phyloP scores from a whole-genome alignment of 2,797 vertebrate genomes.

The Carduelis carduelis region DNA sequence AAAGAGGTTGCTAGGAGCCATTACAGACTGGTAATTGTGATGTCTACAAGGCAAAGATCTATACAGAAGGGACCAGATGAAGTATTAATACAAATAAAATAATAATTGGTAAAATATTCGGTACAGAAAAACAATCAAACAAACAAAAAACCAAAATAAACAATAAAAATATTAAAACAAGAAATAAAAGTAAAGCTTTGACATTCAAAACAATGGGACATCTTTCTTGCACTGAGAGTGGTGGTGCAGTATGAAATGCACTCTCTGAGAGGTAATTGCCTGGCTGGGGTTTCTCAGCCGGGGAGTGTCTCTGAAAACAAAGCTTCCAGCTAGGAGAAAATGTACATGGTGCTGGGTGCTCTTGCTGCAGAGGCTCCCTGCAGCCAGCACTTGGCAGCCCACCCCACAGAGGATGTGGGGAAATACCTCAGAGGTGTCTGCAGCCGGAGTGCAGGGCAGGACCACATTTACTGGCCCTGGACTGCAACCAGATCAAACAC shows the following conservation, averaged over 20 bases:
- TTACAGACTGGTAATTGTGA: background rate
- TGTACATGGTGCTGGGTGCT: background rate
- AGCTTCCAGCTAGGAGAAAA: slow-evolving; percentile 29
- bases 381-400: background rate
- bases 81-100: background rate
- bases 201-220: background rate
- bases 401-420: background rate
- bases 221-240: background rate
- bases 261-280: slow-evolving; percentile 15
- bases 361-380: background rate
- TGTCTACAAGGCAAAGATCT: background rate
- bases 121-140: background rate
- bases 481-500: background rate
- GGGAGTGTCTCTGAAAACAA: background rate
- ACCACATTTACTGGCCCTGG: background rate
- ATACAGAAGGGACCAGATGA: background rate
- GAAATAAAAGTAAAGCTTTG: background rate
- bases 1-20: background rate
- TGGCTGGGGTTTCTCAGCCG: background rate
- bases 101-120: background rate
- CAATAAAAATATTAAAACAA: background rate
- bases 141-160: background rate
- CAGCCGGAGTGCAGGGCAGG: background rate
- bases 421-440: background rate
- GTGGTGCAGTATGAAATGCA: background rate